Percentiles rank a stretch among this genome's conserved stretches.
Conservation (phyloP, 2,113 vertebrate genomes). For the Neomonachus schauinslandi region DNA sequence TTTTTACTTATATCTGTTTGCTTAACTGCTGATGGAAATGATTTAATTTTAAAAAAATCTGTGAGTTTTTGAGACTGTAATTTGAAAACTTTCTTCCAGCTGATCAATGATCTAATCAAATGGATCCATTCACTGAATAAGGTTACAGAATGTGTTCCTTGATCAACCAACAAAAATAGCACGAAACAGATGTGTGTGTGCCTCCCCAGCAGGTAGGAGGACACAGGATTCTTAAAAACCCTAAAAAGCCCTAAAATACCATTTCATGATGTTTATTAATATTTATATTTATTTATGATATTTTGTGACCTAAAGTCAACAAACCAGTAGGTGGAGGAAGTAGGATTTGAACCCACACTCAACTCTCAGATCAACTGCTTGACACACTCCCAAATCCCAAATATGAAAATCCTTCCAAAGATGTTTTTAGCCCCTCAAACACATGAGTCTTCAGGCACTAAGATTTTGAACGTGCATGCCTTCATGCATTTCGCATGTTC, state of each 20-base stretch:
- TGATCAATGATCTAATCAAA: neutral
- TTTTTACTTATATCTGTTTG: neutral
- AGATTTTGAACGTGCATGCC: no score
- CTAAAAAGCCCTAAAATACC: neutral
- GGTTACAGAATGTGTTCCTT: neutral
- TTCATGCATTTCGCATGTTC: neutral
- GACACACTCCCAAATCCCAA: neutral
- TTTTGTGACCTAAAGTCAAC: neutral
- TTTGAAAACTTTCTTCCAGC: neutral
- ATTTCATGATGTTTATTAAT: neutral
- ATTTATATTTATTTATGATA: neutral
- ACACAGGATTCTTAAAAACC: neutral
- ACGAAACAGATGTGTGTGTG: no score
- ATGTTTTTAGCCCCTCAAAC: neutral
- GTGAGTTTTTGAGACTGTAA: neutral
- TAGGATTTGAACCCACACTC: neutral
- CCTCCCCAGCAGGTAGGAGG: neutral
- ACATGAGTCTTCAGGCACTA: neutral
- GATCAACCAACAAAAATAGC: neutral
- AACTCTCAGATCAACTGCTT: neutral
- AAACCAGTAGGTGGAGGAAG: neutral
- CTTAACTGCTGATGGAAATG: neutral
- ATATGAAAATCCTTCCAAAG: neutral
- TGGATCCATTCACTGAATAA: neutral
- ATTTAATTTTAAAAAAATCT: neutral